A percentile compares a stretch with the other conserved stretches of the same genome.
Evolutionary conservation across 2,797 vertebrate genomes (phyloP).

Genomic region (Lerista edwardsae): DNA sequence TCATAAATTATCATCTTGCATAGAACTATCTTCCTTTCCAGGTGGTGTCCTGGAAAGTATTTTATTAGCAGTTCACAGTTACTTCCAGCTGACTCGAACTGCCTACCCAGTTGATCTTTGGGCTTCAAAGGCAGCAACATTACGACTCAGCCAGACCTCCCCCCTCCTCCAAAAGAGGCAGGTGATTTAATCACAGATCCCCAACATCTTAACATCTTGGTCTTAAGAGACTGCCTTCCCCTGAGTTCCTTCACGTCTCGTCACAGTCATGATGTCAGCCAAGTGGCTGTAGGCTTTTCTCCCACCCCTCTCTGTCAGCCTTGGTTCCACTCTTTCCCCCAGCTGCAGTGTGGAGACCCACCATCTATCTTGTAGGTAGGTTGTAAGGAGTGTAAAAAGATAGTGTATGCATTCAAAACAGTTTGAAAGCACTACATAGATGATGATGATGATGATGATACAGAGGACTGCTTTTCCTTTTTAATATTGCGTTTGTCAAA

Average conservation of each 20-base stretch:
- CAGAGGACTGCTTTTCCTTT: conserved; percentile 4
- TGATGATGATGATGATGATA: background rate
- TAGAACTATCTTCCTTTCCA: too few relatives aligned
- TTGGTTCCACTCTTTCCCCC: background rate
- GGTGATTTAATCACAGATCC: background rate
- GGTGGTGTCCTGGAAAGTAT: too few relatives aligned
- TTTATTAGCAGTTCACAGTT: too few relatives aligned
- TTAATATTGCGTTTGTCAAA: conserved; percentile 14
- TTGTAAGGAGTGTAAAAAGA: background rate
- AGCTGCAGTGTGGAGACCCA: background rate
- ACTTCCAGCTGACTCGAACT: too few relatives aligned
- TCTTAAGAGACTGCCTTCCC: background rate
- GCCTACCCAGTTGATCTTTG: too few relatives aligned
- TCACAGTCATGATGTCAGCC: background rate
- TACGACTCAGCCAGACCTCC: too few relatives aligned
- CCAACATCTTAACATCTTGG: background rate
- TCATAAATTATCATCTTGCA: too few relatives aligned
- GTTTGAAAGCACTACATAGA: background rate
- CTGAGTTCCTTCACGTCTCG: background rate
- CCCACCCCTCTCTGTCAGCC: too few relatives aligned
- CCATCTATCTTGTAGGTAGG: background rate
- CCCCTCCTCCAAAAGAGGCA: background rate
- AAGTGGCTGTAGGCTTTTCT: background rate
- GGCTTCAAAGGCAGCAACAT: too few relatives aligned
- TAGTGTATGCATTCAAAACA: too few relatives aligned